phyloP scores from a whole-genome alignment of 2,797 vertebrate species.

The Labroides dimidiatus region DNA sequence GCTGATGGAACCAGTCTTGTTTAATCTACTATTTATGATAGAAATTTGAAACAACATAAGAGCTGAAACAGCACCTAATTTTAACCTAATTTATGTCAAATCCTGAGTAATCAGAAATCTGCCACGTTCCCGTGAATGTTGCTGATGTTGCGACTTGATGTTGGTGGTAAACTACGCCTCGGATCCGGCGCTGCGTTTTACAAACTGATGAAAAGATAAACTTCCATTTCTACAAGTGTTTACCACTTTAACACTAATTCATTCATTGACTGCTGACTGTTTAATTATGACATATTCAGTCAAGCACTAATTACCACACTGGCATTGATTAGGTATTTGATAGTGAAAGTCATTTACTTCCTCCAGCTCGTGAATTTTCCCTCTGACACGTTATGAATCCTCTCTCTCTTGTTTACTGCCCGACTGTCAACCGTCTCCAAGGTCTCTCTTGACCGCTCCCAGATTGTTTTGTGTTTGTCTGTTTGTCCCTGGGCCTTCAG shows the following conservation, averaged over 20 bases:
- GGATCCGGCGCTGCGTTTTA: no score
- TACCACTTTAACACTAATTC: neutral
- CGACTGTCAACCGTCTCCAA: constrained; percentile 73
- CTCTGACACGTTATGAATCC: constrained; percentile 57
- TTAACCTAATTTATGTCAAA: no score
- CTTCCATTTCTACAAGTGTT: no score
- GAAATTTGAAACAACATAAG: no score
- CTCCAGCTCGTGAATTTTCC: constrained; percentile 36
- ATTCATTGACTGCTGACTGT: neutral
- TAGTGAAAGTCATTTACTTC: constrained; percentile 7
- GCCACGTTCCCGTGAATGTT: no score
- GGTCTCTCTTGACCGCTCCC: constrained; percentile 72
- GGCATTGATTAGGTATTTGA: constrained; percentile 15
- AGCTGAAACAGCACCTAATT: no score
- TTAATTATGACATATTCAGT: constrained; percentile 1
- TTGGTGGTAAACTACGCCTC: no score
- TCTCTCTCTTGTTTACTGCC: constrained; percentile 67
- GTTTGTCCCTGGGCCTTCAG: constrained; percentile 73
- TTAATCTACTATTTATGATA: no score
- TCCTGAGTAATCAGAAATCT: no score
- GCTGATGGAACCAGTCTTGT: no score
- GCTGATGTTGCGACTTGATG: no score
- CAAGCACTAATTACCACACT: constrained; percentile 5
- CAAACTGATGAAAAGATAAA: no score
- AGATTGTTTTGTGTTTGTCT: constrained; percentile 79